phyloP scores from a whole-genome alignment of 2,113 vertebrate genomes.

The Thalassarche chlororhynchos region DNA sequence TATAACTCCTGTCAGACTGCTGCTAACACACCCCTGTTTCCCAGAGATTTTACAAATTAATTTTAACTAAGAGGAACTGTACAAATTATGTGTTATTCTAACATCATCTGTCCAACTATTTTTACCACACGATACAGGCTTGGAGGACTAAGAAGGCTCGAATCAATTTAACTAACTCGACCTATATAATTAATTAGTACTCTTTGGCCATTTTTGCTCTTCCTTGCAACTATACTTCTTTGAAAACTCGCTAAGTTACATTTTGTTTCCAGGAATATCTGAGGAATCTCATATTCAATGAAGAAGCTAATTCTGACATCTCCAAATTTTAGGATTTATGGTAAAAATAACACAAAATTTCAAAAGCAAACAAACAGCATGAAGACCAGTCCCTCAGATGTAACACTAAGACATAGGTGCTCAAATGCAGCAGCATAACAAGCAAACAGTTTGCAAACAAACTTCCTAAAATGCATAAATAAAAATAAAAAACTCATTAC shows the following conservation, averaged over 20 bases:
- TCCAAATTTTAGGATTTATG: background rate
- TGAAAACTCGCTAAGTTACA: background rate
- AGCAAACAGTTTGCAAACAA: background rate
- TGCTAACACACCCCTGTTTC: background rate
- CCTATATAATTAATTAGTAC: background rate
- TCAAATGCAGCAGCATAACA: background rate
- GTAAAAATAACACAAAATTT: background rate
- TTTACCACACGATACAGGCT: background rate
- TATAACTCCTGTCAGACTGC: background rate
- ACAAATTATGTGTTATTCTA: background rate
- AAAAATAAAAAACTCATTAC: background rate
- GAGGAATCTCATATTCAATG: background rate
- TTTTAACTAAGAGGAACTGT: background rate
- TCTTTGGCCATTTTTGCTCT: background rate
- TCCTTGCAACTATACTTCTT: background rate
- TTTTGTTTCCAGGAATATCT: background rate
- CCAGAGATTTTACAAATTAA: conserved; percentile 23
- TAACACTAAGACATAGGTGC: background rate
- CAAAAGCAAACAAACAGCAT: background rate
- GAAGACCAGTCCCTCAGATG: background rate
- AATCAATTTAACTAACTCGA: background rate
- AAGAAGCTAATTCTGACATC: background rate
- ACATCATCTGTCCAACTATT: background rate
- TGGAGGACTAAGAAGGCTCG: background rate
- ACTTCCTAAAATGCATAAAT: background rate